A percentile compares a stretch with the other conserved stretches of the same genome.
Evolutionary conservation across 2,888 invertebrate genomes (phyloP).

Genomic region (Seira ritae): DNA sequence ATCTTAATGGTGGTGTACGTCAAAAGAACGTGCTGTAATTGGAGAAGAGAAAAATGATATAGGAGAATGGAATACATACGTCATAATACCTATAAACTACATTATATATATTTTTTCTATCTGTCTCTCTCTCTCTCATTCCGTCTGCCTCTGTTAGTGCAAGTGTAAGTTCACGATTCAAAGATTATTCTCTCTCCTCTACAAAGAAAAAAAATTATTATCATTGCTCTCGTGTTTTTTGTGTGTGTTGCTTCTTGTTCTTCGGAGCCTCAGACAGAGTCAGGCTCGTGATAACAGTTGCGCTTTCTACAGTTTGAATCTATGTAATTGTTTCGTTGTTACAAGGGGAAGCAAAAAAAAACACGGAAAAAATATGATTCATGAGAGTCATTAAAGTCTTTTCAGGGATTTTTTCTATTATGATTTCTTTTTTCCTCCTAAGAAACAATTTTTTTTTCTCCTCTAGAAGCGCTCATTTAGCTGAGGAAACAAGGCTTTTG

Average conservation of each 20-base stretch:
- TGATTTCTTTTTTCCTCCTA: slow-evolving; percentile 10
- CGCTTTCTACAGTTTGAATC: slow-evolving; percentile 33
- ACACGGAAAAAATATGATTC: slow-evolving; percentile 63
- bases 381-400: slow-evolving; percentile 61
- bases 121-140: no score
- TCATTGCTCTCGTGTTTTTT: not conserved
- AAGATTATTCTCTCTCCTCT: no score
- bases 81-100: no score
- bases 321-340: slow-evolving; percentile 53
- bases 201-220: not conserved
- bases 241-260: not conserved
- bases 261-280: slow-evolving; percentile 10
- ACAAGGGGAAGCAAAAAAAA: slow-evolving; percentile 53
- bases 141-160: no score
- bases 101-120: no score
- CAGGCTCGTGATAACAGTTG: slow-evolving; percentile 49
- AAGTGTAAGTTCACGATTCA: no score
- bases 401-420: slow-evolving; percentile 6
- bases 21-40: slow-evolving; percentile 59
- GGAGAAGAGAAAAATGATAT: slow-evolving; percentile 60
- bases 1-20: slow-evolving; percentile 62
- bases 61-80: slow-evolving; percentile 30
- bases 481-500: not conserved
- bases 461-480: slow-evolving; percentile 41
- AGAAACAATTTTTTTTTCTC: not conserved